phyloP scores from a whole-genome alignment of 2,797 vertebrate species.

The Onychomys leucogaster region DNA sequence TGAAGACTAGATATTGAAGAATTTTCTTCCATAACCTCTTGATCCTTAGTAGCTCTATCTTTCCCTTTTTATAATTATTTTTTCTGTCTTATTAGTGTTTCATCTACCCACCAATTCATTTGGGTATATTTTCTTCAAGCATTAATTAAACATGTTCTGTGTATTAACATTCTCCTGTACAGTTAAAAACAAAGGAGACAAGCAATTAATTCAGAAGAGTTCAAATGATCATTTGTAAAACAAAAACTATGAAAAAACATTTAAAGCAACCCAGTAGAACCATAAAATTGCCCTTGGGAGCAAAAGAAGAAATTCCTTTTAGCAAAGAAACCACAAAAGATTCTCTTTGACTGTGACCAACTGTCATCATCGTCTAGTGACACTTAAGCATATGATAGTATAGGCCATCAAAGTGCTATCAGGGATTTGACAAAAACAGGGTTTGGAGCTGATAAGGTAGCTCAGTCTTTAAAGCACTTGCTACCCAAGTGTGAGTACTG shows the following conservation, averaged over 20 bases:
- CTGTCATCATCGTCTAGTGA: background rate
- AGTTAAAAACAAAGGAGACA: background rate
- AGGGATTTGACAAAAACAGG: conserved; percentile 2
- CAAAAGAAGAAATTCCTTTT: background rate
- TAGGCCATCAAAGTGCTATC: background rate
- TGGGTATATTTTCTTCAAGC: background rate
- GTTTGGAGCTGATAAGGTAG: background rate
- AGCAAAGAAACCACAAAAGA: background rate
- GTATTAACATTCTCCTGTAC: background rate
- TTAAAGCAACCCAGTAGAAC: background rate
- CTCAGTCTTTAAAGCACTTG: background rate
- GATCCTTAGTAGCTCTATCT: background rate
- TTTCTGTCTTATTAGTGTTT: background rate
- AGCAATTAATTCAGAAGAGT: background rate
- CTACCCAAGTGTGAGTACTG: background rate
- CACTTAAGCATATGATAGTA: background rate
- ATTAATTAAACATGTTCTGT: background rate
- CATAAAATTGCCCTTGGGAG: background rate
- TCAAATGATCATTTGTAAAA: background rate
- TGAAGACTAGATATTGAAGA: background rate
- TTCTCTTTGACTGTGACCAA: background rate
- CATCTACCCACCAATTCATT: background rate
- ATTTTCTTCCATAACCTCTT: conserved; percentile 17
- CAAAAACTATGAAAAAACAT: background rate
- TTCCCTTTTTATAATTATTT: background rate